These are phyloP conservation scores for Cataglyphis livida DNA, from an alignment of 2,888 invertebrate species.

Conservation along the genomic window DNA sequence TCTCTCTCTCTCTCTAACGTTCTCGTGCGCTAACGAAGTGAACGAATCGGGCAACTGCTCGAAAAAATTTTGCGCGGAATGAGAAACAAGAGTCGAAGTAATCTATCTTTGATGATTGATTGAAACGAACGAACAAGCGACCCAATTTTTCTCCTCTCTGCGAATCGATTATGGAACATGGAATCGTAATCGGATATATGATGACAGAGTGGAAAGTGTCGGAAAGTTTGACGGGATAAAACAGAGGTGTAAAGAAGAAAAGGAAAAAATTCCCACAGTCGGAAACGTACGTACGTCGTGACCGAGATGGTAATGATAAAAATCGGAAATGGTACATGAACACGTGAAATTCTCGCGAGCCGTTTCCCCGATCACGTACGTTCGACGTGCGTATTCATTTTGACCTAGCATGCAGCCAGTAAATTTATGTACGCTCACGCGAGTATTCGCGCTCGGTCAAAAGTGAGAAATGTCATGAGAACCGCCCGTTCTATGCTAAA, in stretches of 20 bases:
- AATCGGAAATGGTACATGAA: constrained; percentile 56
- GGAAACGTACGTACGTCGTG: neutral
- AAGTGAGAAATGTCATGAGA: constrained; percentile 74
- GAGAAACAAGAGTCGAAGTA: constrained; percentile 23
- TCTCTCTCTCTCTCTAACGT: neutral
- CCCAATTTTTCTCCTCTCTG: constrained; percentile 48
- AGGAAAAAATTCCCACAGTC: neutral
- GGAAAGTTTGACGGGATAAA: neutral
- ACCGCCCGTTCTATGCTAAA: constrained; percentile 70
- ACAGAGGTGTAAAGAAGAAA: neutral
- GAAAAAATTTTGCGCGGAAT: neutral
- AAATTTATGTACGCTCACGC: constrained; percentile 56
- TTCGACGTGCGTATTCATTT: constrained; percentile 51
- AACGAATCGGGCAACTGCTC: neutral
- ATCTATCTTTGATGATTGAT: constrained; percentile 40
- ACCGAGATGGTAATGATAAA: constrained; percentile 61
- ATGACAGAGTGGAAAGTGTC: neutral
- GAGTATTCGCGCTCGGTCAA: constrained; percentile 44
- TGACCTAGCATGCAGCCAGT: constrained; percentile 25
- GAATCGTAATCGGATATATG: neutral
- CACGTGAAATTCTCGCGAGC: constrained; percentile 41
- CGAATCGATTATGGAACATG: constrained; percentile 42
- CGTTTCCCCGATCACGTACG: constrained; percentile 49
- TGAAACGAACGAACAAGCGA: constrained; percentile 3
- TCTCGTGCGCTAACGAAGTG: neutral